Evolutionary conservation across 2,113 vertebrate species (phyloP).

Genomic region (Caracal caracal): DNA sequence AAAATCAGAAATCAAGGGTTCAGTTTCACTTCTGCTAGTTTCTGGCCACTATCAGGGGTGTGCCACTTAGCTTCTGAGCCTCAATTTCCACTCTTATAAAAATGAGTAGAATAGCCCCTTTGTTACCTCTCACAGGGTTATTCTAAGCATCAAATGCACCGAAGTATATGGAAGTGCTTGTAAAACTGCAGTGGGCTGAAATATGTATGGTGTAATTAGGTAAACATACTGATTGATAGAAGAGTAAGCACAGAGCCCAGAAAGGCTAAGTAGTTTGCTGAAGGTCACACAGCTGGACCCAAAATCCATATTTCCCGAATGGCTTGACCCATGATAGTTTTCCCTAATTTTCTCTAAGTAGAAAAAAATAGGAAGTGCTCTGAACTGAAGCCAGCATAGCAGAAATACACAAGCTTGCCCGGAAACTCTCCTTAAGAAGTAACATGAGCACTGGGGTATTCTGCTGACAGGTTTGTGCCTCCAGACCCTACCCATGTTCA

Average conservation of each 20-base stretch:
- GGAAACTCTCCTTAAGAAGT: background rate
- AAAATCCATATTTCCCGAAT: background rate
- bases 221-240: background rate
- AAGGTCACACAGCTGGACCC: background rate
- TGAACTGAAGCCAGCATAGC: background rate
- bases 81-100: background rate
- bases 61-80: background rate
- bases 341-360: conserved; percentile 9
- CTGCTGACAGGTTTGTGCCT: background rate
- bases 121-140: background rate
- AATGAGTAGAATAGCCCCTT: background rate
- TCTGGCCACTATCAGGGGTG: background rate
- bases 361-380: background rate
- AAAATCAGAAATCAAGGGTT: background rate
- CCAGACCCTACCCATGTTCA: background rate
- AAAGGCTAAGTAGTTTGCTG: background rate
- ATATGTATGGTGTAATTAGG: background rate
- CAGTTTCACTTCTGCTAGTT: background rate
- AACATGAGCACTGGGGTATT: background rate
- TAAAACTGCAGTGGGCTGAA: background rate
- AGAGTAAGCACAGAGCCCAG: background rate
- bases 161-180: background rate
- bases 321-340: background rate
- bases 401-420: background rate
- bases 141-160: background rate